These are phyloP conservation scores for Hyposoter didymator DNA, from an alignment of 2,888 invertebrate species.

Conservation along the genomic window DNA sequence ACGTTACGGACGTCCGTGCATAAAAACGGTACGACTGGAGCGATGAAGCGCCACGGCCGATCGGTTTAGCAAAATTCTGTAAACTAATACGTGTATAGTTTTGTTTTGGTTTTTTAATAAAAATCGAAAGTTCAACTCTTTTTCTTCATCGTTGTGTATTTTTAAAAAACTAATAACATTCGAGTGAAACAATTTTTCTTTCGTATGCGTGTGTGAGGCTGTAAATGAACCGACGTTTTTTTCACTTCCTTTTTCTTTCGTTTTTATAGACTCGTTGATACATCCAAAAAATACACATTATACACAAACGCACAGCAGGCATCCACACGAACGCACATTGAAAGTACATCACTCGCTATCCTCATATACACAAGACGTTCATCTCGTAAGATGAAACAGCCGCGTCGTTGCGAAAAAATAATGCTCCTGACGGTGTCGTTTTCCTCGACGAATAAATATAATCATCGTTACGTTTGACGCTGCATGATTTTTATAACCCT, in stretches of 20 bases:
- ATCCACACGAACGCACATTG: constrained; percentile 19
- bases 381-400: constrained; percentile 7
- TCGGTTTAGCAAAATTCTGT: background rate
- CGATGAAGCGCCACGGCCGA: constrained; percentile 68
- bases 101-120: constrained; percentile 8
- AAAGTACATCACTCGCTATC: constrained; percentile 9
- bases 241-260: background rate
- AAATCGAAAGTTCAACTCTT: constrained; percentile 8
- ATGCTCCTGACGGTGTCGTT: constrained; percentile 18
- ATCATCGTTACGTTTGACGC: background rate
- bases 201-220: constrained; percentile 31
- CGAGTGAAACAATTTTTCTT: constrained; percentile 48
- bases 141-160: constrained; percentile 43
- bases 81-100: constrained; percentile 1
- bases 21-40: constrained; percentile 87
- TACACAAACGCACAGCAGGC: constrained; percentile 19
- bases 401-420: constrained; percentile 57
- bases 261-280: constrained; percentile 18
- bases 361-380: constrained; percentile 33
- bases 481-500: too few species aligned
- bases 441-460: constrained; percentile 25
- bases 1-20: constrained; percentile 91
- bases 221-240: constrained; percentile 31
- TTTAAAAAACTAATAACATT: constrained; percentile 70
- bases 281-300: constrained; percentile 23